These are phyloP conservation scores for Pardalotus punctatus DNA, from an alignment of 2,113 vertebrate species.

Conservation along the genomic window DNA sequence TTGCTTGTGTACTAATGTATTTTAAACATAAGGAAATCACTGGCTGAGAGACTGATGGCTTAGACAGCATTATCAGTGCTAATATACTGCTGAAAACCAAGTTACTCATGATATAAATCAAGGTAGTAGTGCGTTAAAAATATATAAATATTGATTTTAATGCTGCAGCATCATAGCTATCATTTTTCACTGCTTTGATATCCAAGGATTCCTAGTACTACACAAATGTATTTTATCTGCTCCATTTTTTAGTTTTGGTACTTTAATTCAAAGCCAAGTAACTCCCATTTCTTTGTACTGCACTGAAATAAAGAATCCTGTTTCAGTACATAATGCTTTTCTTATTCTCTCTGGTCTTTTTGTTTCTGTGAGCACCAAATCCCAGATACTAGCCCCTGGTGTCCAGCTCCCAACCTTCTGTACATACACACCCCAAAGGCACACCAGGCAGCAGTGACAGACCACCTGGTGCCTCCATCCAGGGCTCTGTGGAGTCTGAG, in stretches of 20 bases:
- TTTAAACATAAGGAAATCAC: neutral
- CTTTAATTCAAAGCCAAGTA: constrained; percentile 23
- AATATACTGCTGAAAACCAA: neutral
- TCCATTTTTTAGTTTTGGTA: constrained; percentile 13
- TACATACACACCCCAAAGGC: neutral
- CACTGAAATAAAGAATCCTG: constrained; percentile 60
- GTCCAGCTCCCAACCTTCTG: neutral
- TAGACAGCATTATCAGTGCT: neutral
- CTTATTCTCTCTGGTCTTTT: neutral
- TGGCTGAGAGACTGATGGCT: neutral
- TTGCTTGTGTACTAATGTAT: neutral
- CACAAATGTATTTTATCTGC: constrained; percentile 10
- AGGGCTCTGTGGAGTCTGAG: neutral
- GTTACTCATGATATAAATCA: constrained; percentile 15
- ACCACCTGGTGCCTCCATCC: neutral
- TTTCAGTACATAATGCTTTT: constrained; percentile 45
- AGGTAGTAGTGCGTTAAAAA: neutral
- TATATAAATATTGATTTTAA: constrained; percentile 57
- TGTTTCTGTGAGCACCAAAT: neutral
- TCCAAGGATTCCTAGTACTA: constrained; percentile 30
- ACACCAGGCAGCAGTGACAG: neutral
- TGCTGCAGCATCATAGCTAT: neutral
- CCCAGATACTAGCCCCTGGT: neutral
- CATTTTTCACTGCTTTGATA: constrained; percentile 50
- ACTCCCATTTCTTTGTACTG: constrained; percentile 61